Evolutionary conservation across 2,888 invertebrate genomes (phyloP), one percentile per base, ranked within the genome.

Genomic region (Venusia cambrica): DNA sequence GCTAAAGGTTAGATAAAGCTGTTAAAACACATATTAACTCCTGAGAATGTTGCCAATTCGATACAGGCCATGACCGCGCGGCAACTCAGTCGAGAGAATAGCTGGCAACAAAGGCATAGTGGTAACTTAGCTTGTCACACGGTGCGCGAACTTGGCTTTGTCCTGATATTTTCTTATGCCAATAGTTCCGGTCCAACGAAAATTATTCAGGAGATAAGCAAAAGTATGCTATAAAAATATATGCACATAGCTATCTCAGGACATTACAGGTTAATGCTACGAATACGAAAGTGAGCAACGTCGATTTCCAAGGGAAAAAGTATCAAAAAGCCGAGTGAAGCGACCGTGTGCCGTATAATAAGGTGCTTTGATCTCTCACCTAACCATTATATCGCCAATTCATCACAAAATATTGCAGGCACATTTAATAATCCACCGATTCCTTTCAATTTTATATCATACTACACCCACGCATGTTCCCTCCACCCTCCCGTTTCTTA

Each of bases 91-190:
- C 19, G 17, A n/a, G 17, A 17, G 4, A 5, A 11, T 10, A 20
- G 20, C 20, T 29, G 32, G 32, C 32, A 32, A 32, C 18, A 25
- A 25, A 7, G 29, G 26, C 21, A 14, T 15, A 15, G 18, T 35
- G 39, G 30, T 40, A 31, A 30, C 30, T 35, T 18, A 14, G 14
- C 21, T 9, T 40, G 39, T 40, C 39, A 5, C 31, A 40, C 27
- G 38, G 24, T 19, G 7, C 14, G 14, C 26, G 34, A 7, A 14
- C 19, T 40, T 40, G 39, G 35, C 34, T 21, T 7, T 17, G 14
- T 14, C 25, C 30, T 21, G 33, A 30, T 32, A 38, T 8, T 30
- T 24, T 7, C 30, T 18, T 34, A 30, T 30, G 25, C 34, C 34
- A 34, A 34, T 30, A 13, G 14, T 17, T 14, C 12, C 15, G 11